Percentiles rank a stretch among this genome's conserved stretches.
phyloP scores from a whole-genome alignment of 2,888 invertebrate genomes.

The Apamea monoglypha region DNA sequence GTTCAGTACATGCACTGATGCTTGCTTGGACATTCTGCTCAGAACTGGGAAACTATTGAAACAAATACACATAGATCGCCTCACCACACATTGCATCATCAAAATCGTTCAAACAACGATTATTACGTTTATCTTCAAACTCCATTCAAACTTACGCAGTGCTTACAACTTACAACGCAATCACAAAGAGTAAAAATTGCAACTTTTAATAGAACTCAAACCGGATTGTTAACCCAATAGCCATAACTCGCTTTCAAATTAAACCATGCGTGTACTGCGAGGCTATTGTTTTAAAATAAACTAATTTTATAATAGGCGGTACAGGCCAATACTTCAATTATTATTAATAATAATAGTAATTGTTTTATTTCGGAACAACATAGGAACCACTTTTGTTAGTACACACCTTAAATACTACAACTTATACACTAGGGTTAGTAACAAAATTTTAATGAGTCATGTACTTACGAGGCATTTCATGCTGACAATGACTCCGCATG shows the following conservation, averaged over 20 bases:
- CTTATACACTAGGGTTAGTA: too few relatives aligned
- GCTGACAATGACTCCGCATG: too few relatives aligned
- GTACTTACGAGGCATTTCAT: too few relatives aligned
- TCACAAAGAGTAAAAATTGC: slow-evolving; percentile 45
- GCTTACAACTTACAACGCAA: slow-evolving; percentile 29
- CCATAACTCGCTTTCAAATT: slow-evolving; percentile 66
- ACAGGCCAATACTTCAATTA: not conserved
- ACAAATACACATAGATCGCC: not conserved
- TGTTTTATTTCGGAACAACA: too few relatives aligned
- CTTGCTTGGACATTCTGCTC: too few relatives aligned
- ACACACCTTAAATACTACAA: too few relatives aligned
- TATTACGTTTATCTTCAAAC: slow-evolving; percentile 25
- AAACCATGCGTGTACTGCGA: slow-evolving; percentile 36
- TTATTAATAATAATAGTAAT: too few relatives aligned
- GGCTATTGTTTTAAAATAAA: slow-evolving; percentile 51
- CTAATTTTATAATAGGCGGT: slow-evolving; percentile 34
- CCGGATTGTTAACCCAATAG: slow-evolving; percentile 53
- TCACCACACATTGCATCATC: slow-evolving; percentile 1
- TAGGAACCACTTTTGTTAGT: too few relatives aligned
- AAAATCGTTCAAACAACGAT: too few relatives aligned
- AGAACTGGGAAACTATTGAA: not conserved
- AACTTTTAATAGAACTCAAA: slow-evolving; percentile 54
- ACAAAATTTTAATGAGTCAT: too few relatives aligned
- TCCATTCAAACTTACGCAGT: slow-evolving; percentile 38
- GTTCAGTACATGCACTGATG: too few relatives aligned